A percentile compares a stretch with the other conserved stretches of the same genome.
Conservation (phyloP, 2,113 vertebrate genomes). For the Geococcyx californianus region DNA sequence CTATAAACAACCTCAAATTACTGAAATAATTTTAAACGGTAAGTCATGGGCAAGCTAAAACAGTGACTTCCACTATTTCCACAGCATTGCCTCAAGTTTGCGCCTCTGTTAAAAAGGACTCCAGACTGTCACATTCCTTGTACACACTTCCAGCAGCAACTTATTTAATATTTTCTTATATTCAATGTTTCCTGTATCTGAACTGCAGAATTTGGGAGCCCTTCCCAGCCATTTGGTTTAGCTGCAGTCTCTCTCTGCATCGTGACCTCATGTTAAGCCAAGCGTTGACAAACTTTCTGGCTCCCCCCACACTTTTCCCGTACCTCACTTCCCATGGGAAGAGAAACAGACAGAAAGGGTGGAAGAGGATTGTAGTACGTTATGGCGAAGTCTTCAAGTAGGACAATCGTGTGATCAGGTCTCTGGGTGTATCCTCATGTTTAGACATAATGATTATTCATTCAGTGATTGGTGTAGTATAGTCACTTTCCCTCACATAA, state of each 20-base stretch:
- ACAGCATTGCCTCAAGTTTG: neutral
- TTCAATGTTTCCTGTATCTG: neutral
- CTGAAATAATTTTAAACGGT: neutral
- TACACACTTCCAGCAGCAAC: neutral
- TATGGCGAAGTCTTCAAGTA: neutral
- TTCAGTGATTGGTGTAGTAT: neutral
- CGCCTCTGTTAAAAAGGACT: neutral
- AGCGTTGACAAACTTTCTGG: neutral
- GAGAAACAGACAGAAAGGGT: neutral
- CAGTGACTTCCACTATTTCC: neutral
- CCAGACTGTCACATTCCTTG: neutral
- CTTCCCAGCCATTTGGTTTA: neutral
- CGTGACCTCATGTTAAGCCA: neutral
- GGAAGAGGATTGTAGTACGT: neutral
- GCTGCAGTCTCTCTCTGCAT: neutral
- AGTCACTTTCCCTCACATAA: neutral
- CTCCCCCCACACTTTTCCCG: neutral
- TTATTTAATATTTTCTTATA: neutral
- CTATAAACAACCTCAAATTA: neutral
- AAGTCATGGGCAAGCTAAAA: neutral
- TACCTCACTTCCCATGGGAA: neutral
- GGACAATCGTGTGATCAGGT: neutral
- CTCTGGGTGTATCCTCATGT: neutral
- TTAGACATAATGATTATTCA: neutral
- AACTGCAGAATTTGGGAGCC: neutral